Percentiles rank a stretch among this genome's conserved stretches.
phyloP scores from a whole-genome alignment of 1,140 invertebrate species.

The Tetragnatha versicolor region DNA sequence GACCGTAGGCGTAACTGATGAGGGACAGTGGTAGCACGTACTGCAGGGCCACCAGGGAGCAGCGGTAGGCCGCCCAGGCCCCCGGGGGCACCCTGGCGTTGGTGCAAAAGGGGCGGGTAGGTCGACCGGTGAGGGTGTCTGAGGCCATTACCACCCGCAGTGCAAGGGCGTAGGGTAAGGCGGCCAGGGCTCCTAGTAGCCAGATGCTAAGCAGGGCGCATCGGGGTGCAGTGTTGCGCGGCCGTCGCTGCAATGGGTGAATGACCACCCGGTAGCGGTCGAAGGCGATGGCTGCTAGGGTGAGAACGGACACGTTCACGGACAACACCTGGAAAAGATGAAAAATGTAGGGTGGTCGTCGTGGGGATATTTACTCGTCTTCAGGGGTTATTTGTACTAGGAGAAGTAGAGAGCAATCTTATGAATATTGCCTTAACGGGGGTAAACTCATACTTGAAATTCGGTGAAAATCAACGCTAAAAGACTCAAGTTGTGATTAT shows the following conservation, averaged over 20 bases:
- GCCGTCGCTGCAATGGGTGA: constrained; percentile 72
- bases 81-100: constrained; percentile 68
- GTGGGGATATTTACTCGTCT: no score
- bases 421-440: no score
- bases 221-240: constrained; percentile 57
- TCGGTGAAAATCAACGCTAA: no score
- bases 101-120: constrained; percentile 69
- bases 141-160: constrained; percentile 58
- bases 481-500: no score
- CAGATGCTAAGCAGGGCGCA: constrained; percentile 61
- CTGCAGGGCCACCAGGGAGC: constrained; percentile 70
- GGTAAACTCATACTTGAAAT: no score
- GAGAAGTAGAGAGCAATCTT: no score
- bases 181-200: constrained; percentile 59
- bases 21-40: constrained; percentile 79
- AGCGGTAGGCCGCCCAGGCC: constrained; percentile 67
- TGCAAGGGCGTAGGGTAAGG: constrained; percentile 60
- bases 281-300: constrained; percentile 82
- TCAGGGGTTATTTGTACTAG: no score
- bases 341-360: no score
- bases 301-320: constrained; percentile 85
- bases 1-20: constrained; percentile 79
- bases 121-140: constrained; percentile 3
- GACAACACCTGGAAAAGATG: constrained; percentile 81
- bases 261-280: constrained; percentile 88